These are phyloP conservation scores for Microcaecilia unicolor DNA, from an alignment of 2,797 vertebrate species.

Conservation along the genomic window DNA sequence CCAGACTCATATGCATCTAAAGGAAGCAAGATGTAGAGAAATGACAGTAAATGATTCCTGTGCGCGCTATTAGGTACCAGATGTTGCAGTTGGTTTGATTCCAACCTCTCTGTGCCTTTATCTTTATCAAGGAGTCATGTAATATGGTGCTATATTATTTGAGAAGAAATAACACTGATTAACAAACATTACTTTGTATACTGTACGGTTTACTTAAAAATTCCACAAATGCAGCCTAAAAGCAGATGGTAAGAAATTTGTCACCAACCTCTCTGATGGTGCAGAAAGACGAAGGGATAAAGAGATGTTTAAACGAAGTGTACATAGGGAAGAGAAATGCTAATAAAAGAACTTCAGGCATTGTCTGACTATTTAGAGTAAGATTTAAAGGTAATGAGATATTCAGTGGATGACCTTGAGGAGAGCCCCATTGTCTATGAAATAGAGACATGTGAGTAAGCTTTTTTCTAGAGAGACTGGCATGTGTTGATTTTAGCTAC, in stretches of 20 bases:
- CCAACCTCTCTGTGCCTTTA: constrained; percentile 10
- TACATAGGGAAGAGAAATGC: neutral
- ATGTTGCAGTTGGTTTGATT: constrained; percentile 13
- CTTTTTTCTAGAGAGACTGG: too few species aligned
- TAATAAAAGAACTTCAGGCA: neutral
- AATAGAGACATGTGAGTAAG: too few species aligned
- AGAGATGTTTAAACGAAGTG: constrained; percentile 1
- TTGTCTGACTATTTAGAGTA: too few species aligned
- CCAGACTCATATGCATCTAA: neutral
- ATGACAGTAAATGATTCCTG: constrained; percentile 8
- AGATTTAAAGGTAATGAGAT: too few species aligned
- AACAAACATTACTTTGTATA: constrained; percentile 12
- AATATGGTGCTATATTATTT: constrained; percentile 7
- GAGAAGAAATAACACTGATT: constrained; percentile 13
- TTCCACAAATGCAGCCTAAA: constrained; percentile 4
- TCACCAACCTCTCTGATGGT: constrained; percentile 16
- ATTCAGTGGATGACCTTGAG: too few species aligned
- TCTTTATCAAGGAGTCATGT: constrained; percentile 5
- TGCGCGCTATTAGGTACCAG: constrained; percentile 14
- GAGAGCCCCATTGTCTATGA: too few species aligned
- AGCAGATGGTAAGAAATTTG: constrained; percentile 14
- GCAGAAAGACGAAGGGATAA: constrained; percentile 10
- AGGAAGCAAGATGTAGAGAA: constrained; percentile 2
- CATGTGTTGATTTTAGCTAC: too few species aligned
- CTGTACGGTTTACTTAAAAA: constrained; percentile 3